These are phyloP conservation scores for Epinotia demarniana DNA, from an alignment of 2,888 invertebrate genomes.

Conservation along the genomic window DNA sequence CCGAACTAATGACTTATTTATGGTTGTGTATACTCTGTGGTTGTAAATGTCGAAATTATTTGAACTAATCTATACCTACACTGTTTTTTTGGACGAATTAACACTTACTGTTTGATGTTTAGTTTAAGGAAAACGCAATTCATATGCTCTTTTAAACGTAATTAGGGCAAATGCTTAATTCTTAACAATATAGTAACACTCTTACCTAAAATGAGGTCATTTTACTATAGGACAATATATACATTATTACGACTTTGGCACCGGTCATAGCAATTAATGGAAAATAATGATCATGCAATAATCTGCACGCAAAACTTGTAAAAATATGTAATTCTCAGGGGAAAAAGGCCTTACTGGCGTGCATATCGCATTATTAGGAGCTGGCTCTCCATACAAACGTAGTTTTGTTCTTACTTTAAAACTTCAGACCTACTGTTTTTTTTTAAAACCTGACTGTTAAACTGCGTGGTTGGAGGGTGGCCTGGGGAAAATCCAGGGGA, in stretches of 20 bases:
- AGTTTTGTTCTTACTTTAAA: no score
- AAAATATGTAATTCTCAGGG: not conserved
- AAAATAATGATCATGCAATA: constrained; percentile 2
- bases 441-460: no score
- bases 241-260: not conserved
- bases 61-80: not conserved
- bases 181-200: not conserved
- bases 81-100: not conserved
- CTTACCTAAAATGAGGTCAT: no score
- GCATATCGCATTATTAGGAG: no score
- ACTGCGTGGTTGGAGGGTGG: no score
- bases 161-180: not conserved
- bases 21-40: not conserved
- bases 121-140: not conserved
- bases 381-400: no score
- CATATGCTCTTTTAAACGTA: no score
- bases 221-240: not conserved
- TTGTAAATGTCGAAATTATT: not conserved
- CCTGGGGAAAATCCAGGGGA: no score
- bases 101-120: not conserved
- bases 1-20: not conserved
- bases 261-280: not conserved
- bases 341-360: no score
- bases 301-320: not conserved
- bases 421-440: no score